phyloP scores from a whole-genome alignment of 2,113 vertebrate genomes.

The Vulpes ferrilata region DNA sequence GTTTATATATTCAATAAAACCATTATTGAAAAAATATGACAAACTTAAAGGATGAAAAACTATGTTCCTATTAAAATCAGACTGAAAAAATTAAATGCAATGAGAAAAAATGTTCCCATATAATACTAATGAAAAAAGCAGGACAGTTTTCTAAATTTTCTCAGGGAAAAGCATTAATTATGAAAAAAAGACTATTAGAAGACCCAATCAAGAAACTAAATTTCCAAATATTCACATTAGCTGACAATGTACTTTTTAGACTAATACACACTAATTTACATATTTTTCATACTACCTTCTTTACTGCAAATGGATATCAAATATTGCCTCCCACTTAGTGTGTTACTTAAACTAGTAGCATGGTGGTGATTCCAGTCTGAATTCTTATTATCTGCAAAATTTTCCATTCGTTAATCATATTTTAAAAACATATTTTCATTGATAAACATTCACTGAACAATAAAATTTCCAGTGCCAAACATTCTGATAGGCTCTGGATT shows the following conservation, averaged over 20 bases:
- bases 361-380: not conserved
- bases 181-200: conserved; percentile 6
- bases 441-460: not conserved
- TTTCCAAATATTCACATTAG: not conserved
- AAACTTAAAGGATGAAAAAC: conserved; percentile 38
- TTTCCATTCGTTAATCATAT: not conserved
- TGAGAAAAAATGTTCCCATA: conserved; percentile 17
- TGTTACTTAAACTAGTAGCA: conserved; percentile 34
- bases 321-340: not conserved
- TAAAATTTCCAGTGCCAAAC: not conserved
- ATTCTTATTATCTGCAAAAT: conserved; percentile 4
- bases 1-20: conserved; percentile 25
- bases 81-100: conserved; percentile 51
- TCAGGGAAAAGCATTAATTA: not conserved
- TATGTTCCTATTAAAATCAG: conserved; percentile 53
- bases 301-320: not conserved
- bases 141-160: conserved; percentile 5
- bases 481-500: not conserved
- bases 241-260: not conserved
- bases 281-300: not conserved
- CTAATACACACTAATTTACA: not conserved
- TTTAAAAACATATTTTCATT: conserved; percentile 28
- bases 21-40: conserved; percentile 5
- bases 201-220: conserved; percentile 16
- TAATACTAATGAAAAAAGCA: conserved; percentile 1